These are phyloP conservation scores for Mesorhabditis belari DNA, from an alignment of 2,888 invertebrate genomes.

Conservation along the genomic window DNA sequence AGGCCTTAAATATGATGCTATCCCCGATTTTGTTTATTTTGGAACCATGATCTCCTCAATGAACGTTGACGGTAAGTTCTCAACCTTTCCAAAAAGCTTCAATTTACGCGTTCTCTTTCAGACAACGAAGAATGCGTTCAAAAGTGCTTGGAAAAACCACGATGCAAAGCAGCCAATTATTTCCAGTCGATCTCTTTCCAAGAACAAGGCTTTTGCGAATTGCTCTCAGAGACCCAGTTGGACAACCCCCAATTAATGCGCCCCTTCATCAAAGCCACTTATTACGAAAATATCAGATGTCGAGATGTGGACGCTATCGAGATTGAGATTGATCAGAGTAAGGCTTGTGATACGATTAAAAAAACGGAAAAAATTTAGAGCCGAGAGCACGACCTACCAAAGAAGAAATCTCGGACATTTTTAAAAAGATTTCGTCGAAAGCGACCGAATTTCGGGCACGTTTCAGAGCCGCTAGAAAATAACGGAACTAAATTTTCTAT, in stretches of 20 bases:
- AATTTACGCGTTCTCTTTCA: background rate
- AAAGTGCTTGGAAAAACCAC: slow-evolving; percentile 38
- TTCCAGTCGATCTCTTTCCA: slow-evolving; percentile 47
- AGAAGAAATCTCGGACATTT: slow-evolving; percentile 23
- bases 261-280: slow-evolving; percentile 47
- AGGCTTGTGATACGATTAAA: slow-evolving; percentile 1
- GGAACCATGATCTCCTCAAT: slow-evolving; percentile 49
- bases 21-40: slow-evolving; percentile 51
- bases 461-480: slow-evolving; percentile 17
- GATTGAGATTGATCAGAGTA: slow-evolving; percentile 17
- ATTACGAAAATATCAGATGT: slow-evolving; percentile 51
- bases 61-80: slow-evolving; percentile 26
- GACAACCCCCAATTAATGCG: slow-evolving; percentile 52
- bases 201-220: slow-evolving; percentile 49
- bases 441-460: slow-evolving; percentile 40
- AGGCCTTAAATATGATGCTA: slow-evolving; percentile 48
- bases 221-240: slow-evolving; percentile 46
- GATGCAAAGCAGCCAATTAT: slow-evolving; percentile 50
- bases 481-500: too few relatives aligned
- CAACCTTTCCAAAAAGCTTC: slow-evolving; percentile 2
- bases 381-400: slow-evolving; percentile 13
- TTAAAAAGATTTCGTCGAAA: slow-evolving; percentile 46
- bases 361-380: background rate
- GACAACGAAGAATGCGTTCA: slow-evolving; percentile 41
- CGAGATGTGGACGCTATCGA: slow-evolving; percentile 25